Conservation (phyloP, 35 echinoderm and acorn worm species). For the Eucidaris tribuloides region DNA sequence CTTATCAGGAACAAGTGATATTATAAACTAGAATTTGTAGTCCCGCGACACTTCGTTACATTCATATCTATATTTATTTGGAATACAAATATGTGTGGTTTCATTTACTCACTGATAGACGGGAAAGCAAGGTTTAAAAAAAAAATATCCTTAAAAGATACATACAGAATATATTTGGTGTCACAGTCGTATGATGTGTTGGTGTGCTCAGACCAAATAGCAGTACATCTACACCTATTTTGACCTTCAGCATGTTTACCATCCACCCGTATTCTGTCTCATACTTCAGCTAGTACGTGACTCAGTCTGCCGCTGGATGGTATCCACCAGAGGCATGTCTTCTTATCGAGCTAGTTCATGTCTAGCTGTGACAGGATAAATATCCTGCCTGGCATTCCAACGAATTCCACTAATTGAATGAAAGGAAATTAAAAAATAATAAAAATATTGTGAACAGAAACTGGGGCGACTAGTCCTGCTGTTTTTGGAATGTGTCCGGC, state of each 20-base stretch:
- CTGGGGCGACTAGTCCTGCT: too few species aligned
- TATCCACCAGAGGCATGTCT: not conserved
- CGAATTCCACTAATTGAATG: too few species aligned
- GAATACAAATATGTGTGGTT: not conserved
- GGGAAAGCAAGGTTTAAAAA: not conserved
- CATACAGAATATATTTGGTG: not conserved
- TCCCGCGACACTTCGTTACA: too few species aligned
- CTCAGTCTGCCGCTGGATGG: not conserved
- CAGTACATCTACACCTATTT: not conserved
- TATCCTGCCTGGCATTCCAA: constrained; percentile 18
- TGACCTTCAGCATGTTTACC: constrained; percentile 6
- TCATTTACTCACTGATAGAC: not conserved
- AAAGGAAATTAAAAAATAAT: too few species aligned
- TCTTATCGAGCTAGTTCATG: not conserved
- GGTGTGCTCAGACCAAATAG: not conserved
- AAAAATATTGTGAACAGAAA: too few species aligned
- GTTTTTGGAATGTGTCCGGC: too few species aligned
- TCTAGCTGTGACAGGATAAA: not conserved
- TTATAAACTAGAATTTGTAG: too few species aligned
- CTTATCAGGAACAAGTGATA: too few species aligned
- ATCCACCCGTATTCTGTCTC: not conserved
- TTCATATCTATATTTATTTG: too few species aligned
- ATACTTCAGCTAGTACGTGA: not conserved
- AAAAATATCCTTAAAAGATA: not conserved
- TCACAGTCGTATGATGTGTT: not conserved